These are phyloP conservation scores for Chrysaora quinquecirrha DNA, from an alignment of 30 jellyfish, hydroid and myxozoan genomes.

Conservation along the genomic window DNA sequence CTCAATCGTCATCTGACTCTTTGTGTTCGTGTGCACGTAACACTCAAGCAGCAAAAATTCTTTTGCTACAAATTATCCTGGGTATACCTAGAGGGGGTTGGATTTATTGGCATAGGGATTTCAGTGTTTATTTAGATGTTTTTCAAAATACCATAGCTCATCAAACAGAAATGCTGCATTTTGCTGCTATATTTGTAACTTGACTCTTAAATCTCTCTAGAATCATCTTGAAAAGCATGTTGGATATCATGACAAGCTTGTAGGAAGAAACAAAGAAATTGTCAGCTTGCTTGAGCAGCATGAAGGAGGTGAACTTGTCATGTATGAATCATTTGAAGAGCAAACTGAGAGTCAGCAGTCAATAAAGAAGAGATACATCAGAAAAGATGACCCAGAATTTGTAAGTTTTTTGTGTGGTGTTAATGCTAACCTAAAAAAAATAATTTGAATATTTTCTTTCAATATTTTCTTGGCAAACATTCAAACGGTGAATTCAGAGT, in stretches of 20 bases:
- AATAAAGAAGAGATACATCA: conserved; percentile 35
- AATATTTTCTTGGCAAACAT: background rate
- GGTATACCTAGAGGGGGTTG: no score
- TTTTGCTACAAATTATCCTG: no score
- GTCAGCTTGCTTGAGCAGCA: conserved; percentile 64
- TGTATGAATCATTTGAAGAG: conserved; percentile 75
- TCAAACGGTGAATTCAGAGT: background rate
- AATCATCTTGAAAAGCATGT: conserved; percentile 55
- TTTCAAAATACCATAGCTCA: no score
- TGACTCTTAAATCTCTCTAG: conserved; percentile 15
- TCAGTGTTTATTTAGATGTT: no score
- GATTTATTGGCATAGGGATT: no score
- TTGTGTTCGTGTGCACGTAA: no score
- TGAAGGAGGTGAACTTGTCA: conserved; percentile 64
- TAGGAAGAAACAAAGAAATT: conserved; percentile 75
- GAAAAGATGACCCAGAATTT: conserved; percentile 46
- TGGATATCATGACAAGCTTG: conserved; percentile 71
- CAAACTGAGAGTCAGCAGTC: conserved; percentile 37
- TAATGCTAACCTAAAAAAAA: background rate
- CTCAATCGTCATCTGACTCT: no score
- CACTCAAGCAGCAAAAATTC: no score
- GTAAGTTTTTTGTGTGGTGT: conserved; percentile 16
- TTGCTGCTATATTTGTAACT: background rate
- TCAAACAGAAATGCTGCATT: no score
- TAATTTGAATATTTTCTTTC: background rate